Evolutionary conservation across 2,797 vertebrate genomes (phyloP), one percentile per base, ranked within the genome.

Genomic region (Enteromius trimaculatus): DNA sequence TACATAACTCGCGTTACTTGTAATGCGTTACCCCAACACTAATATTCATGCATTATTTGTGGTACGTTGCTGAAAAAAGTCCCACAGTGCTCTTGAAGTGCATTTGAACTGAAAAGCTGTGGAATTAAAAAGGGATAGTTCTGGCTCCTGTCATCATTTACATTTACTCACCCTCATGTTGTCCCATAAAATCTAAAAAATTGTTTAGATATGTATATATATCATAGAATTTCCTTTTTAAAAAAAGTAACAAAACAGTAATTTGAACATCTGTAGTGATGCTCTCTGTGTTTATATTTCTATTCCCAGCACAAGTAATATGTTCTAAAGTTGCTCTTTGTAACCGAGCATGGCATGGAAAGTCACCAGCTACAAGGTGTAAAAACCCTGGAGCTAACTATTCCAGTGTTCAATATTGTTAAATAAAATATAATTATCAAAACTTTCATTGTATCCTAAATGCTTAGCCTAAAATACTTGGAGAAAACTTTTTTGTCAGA

Each of bases 41-140:
- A 39, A 39, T 39, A 39, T 42, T 11, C 34, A 60, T 64, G 23
- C 39, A 77, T 47, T 64, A 62, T 64, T 31, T 77, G 37, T 1
- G 9, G n/a, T 64, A 64, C 7, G 8, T 26, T 23, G 34, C 14
- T 60, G n/a, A 2, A 11, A 17, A 76, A 75, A 26, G 31, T 60
- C 34, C 3, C 51, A 39, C 34, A 17, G 53, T 39, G 6, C 51
- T 76, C 21, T 58, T 76, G 21, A 58, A 58, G 31, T 76, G 55
- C 51, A n/a, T 75, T 76, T 75, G 51, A 76, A 76, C 10, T 58
- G 6, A 76, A 39, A 58, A 23, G 13, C n/a, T 8, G 14, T 26
- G 21, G 7, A 23, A 23, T 1, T 3, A 39, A 23, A 37, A 39
- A 58, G 13, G 51, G 31, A 75, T 75, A 16, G 21, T 55, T 75